These are phyloP conservation scores for Actenoides lindsayi DNA, from an alignment of 2,113 vertebrate genomes.

Conservation along the genomic window DNA sequence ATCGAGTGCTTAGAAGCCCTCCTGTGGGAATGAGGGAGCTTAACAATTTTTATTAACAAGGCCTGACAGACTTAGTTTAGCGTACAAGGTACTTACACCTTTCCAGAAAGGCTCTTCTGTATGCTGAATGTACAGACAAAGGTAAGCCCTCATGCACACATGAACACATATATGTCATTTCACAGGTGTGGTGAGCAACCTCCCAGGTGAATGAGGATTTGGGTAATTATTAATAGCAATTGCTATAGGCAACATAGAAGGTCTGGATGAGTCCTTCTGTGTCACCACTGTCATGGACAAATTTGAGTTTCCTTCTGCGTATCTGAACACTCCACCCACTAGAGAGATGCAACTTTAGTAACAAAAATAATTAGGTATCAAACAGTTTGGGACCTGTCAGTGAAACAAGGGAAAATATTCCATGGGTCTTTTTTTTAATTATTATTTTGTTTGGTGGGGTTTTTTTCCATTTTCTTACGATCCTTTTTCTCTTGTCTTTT, in stretches of 20 bases:
- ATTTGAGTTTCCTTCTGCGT: neutral
- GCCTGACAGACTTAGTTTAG: neutral
- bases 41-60: constrained; percentile 58
- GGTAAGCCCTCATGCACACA: neutral
- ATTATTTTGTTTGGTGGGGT: neutral
- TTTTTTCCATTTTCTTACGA: neutral
- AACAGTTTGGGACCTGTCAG: neutral
- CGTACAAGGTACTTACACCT: neutral
- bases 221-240: neutral
- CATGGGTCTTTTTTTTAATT: neutral
- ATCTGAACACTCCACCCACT: neutral
- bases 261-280: neutral
- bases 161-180: neutral
- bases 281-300: neutral
- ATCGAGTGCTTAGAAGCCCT: constrained; percentile 25
- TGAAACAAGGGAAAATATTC: neutral
- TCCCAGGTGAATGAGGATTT: neutral
- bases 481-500: neutral
- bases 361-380: neutral
- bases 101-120: neutral
- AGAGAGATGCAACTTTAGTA: neutral
- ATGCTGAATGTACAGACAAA: neutral
- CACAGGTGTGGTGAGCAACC: neutral
- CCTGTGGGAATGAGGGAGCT: neutral
- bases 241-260: neutral